phyloP scores from a whole-genome alignment of 2,113 vertebrate genomes.

The Microcebus murinus region DNA sequence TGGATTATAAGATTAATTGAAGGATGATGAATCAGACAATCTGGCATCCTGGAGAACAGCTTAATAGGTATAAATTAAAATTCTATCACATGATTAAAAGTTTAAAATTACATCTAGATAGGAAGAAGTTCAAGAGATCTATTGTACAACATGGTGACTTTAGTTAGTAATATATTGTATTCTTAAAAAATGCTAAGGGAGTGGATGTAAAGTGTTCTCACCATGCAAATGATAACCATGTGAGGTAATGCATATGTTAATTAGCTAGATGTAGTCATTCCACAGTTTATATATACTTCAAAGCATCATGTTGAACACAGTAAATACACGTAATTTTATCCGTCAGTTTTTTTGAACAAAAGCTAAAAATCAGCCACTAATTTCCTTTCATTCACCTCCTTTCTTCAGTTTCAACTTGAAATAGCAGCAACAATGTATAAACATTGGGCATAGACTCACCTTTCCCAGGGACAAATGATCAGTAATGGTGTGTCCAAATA shows the following conservation, averaged over 20 bases:
- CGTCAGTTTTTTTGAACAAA: neutral
- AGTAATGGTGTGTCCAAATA: neutral
- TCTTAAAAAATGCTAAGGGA: neutral
- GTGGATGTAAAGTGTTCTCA: neutral
- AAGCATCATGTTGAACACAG: too few relatives aligned
- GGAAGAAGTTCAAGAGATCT: neutral
- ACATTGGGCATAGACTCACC: neutral
- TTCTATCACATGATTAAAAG: neutral
- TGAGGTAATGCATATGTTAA: neutral
- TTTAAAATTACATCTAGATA: neutral
- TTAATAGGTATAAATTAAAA: neutral
- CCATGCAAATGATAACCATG: neutral
- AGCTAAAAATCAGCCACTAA: neutral
- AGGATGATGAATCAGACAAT: neutral
- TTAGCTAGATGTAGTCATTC: neutral
- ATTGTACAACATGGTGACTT: neutral
- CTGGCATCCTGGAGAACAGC: neutral
- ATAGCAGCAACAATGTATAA: neutral
- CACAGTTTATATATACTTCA: neutral
- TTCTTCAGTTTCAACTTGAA: slow-evolving; percentile 11
- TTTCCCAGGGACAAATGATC: neutral
- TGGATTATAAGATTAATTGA: neutral
- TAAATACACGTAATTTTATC: neutral
- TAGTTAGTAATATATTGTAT: neutral
- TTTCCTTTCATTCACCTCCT: neutral